A percentile compares a stretch with the other conserved stretches of the same genome.
These are phyloP conservation scores for Lordiphosa clarofinis DNA, from an alignment of 1,140 invertebrate genomes.

Conservation along the genomic window DNA sequence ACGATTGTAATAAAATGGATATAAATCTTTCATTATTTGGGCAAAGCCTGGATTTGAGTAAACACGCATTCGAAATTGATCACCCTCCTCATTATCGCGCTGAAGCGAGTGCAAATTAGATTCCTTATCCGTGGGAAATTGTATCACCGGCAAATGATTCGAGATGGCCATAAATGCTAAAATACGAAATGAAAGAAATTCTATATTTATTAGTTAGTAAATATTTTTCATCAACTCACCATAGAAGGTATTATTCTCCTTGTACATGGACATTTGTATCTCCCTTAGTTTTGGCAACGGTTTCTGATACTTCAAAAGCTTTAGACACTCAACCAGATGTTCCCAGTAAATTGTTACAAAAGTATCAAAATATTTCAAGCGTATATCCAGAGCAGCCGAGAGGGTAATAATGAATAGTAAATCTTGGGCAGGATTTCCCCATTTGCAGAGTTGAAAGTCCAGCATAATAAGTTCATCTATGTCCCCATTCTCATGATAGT, in stretches of 20 bases:
- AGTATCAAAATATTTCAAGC: slow-evolving; percentile 52
- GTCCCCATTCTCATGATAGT: slow-evolving; percentile 51
- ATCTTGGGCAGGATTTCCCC: slow-evolving; percentile 77
- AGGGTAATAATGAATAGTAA: slow-evolving; percentile 70
- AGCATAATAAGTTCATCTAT: slow-evolving; percentile 67
- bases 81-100: slow-evolving; percentile 30
- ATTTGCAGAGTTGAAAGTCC: slow-evolving; percentile 78
- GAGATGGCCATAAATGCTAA: slow-evolving; percentile 38
- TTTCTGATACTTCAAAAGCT: slow-evolving; percentile 42
- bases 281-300: slow-evolving; percentile 72
- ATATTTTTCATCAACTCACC: too few relatives aligned
- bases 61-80: slow-evolving; percentile 23
- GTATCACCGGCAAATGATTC: slow-evolving; percentile 34
- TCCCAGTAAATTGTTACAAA: slow-evolving; percentile 61
- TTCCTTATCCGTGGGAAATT: slow-evolving; percentile 38
- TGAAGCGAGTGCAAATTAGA: slow-evolving; percentile 36
- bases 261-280: slow-evolving; percentile 62
- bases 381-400: slow-evolving; percentile 50
- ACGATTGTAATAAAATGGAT: slow-evolving; percentile 40
- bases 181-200: too few relatives aligned
- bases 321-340: slow-evolving; percentile 49
- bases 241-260: slow-evolving; percentile 44
- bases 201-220: too few relatives aligned
- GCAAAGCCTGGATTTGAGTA: slow-evolving; percentile 28
- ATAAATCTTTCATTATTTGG: slow-evolving; percentile 28